Evolutionary conservation across 2,797 vertebrate species (phyloP).

Genomic region (Galaxias olidus): DNA sequence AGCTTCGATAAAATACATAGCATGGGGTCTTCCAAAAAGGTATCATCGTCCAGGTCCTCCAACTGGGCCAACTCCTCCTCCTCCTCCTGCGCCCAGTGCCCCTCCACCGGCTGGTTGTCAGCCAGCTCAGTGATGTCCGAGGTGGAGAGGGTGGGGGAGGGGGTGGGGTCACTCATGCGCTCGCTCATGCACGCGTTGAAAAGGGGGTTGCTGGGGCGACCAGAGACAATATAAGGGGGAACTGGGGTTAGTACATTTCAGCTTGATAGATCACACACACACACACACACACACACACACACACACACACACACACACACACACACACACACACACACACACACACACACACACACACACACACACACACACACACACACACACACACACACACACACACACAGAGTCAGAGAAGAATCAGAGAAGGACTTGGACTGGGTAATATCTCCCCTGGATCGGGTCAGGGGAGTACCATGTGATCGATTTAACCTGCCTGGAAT

Average conservation of each 20-base stretch:
- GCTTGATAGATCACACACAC: constrained; percentile 80
- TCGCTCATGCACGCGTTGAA: constrained; percentile 99
- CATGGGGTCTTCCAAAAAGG: constrained; percentile 91
- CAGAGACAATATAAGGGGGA: constrained; percentile 85
- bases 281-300: constrained; percentile 13
- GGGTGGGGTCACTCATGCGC: constrained; percentile 97
- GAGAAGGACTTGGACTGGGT: too few relatives aligned
- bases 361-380: too few relatives aligned
- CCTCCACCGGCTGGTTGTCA: constrained; percentile 89
- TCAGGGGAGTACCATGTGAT: too few relatives aligned
- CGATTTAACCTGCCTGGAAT: too few relatives aligned
- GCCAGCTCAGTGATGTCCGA: constrained; percentile 96
- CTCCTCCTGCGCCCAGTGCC: constrained; percentile 87
- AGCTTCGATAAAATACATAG: constrained; percentile 65
- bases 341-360: too few relatives aligned
- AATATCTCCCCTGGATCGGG: too few relatives aligned
- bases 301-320: too few relatives aligned
- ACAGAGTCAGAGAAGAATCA: too few relatives aligned
- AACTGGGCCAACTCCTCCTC: constrained; percentile 81
- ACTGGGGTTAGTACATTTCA: constrained; percentile 89
- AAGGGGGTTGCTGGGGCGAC: constrained; percentile 97
- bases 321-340: too few relatives aligned
- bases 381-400: too few relatives aligned
- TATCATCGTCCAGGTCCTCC: constrained; percentile 85
- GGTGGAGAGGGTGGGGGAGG: constrained; percentile 96